Conservation (phyloP, 92 coral and sea anemone genomes). For the Micromussa lordhowensis region DNA sequence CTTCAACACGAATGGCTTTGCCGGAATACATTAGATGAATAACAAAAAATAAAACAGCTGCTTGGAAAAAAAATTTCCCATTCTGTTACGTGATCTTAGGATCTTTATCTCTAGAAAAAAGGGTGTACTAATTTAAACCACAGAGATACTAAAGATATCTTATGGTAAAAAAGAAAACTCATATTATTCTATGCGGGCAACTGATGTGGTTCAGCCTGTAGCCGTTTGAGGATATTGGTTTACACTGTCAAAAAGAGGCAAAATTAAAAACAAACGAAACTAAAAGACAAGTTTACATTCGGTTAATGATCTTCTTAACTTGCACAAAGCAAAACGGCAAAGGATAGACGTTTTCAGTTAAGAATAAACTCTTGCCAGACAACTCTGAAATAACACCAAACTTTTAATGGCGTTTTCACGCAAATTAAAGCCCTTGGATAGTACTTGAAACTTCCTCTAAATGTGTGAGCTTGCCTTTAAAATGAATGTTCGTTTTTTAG, state of each 20-base stretch:
- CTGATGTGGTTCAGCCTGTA: background rate
- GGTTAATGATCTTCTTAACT: slow-evolving; percentile 9
- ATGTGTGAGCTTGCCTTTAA: background rate
- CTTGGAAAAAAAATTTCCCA: background rate
- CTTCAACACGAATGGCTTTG: background rate
- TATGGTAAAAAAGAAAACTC: too few species aligned
- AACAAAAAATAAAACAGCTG: background rate
- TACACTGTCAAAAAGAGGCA: background rate
- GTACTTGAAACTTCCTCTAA: background rate
- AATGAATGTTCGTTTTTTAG: background rate
- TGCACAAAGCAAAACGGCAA: slow-evolving; percentile 13
- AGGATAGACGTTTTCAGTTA: background rate
- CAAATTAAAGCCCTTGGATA: background rate
- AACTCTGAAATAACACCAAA: background rate
- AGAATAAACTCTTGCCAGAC: background rate
- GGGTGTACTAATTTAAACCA: background rate
- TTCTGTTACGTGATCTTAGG: background rate
- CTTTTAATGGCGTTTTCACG: background rate
- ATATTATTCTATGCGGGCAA: background rate
- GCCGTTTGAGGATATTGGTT: background rate
- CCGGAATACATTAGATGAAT: background rate
- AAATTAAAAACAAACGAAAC: slow-evolving; percentile 25
- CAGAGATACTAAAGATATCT: background rate
- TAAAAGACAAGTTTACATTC: background rate
- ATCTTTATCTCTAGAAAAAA: background rate